Conservation (phyloP, 2,888 invertebrate species). For the Mesorhabditis belari region DNA sequence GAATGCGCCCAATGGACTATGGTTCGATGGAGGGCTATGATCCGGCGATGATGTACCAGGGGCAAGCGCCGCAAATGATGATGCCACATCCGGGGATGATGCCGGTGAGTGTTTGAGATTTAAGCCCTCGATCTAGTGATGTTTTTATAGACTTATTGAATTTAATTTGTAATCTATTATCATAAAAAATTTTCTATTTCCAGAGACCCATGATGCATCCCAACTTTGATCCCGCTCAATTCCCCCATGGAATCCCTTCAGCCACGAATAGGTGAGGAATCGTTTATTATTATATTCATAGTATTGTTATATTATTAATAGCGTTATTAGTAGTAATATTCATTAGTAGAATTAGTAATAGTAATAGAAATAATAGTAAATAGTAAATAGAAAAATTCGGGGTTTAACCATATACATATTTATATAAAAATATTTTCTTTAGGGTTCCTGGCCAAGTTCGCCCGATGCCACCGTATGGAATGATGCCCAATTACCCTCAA, state of each 20-base stretch:
- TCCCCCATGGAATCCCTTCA: not conserved
- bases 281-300: no score
- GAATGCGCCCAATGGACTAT: not conserved
- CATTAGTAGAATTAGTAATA: no score
- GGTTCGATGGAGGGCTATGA: not conserved
- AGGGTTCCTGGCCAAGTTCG: not conserved
- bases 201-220: not conserved
- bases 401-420: no score
- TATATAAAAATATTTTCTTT: no score
- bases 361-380: no score
- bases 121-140: not conserved
- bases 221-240: not conserved
- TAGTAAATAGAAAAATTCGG: no score
- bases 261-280: not conserved
- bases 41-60: not conserved
- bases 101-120: no score
- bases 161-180: not conserved
- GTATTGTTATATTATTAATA: no score
- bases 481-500: no score
- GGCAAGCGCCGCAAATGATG: no score
- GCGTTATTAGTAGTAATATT: no score
- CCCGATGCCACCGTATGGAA: not conserved
- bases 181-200: no score
- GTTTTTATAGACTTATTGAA: not conserved
- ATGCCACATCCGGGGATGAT: not conserved